Base-by-base conservation (phyloP, 1,140 invertebrate genomes). In the Sinonovacula constricta region DNA sequence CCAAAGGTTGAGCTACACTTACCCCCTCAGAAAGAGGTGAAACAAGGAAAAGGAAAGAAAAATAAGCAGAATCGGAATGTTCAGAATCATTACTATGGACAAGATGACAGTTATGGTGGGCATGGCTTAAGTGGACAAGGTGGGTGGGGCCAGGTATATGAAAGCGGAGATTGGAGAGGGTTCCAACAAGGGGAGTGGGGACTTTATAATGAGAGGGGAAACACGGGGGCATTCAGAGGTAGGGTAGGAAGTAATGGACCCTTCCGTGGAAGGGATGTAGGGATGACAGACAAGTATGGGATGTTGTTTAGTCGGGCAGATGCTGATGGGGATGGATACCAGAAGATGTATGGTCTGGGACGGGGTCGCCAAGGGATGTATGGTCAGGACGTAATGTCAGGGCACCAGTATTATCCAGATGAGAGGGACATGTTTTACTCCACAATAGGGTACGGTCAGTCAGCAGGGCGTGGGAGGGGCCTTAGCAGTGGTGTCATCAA, bases 1-100 rank as follows among this genome's bases (percentile, higher is more conserved):
- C 72, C 63, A 67, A 67, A n/a, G 33, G 72, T 76, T 1, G 26
- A 76, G 33, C 34, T 76, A 39, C 39, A 67, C 15, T 67, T 76
- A 45, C 72, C 72, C 67, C 72, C 72, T 34, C 62, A 39, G 14
- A 26, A 24, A 57, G 70, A 74, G 59, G n/a, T 18, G 3, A 10
- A 5, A n/a, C 63, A 59, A 28, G 56, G 45, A 36, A 60, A 45
- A 49, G 33, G 22, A 45, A 67, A 49, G 1, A 75, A 75, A 28
- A 53, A 53, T 1, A 72, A 63, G 26, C 66, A 76, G 24, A 66
- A 76, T 49, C 4, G 57, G 26, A 39, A 39, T 26, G 28, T 49
- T 14, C 14, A 28, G 33, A 18, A 36, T 7, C 31, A 30, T 53
- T 22, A 69, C 5, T 26, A 60, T 3, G 57, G 57, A 30, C 3